Conservation (phyloP, 2,113 vertebrate species). For the Boulengeromyrus knoepffleri region DNA sequence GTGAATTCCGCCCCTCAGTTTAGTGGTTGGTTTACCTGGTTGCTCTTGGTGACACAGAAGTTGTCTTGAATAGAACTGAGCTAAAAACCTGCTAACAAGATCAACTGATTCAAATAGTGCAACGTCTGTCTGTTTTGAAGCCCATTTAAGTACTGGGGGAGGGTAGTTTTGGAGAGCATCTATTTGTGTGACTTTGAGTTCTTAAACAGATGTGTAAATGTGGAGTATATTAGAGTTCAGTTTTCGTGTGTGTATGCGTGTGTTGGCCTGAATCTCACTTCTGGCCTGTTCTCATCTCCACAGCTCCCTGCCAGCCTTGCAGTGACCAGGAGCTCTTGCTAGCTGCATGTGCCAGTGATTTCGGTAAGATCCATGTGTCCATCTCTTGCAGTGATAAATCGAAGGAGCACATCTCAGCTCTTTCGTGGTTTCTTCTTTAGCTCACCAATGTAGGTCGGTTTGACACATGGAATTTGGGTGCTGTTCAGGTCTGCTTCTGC, state of each 20-base stretch:
- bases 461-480: background rate
- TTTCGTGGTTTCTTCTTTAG: background rate
- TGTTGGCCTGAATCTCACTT: background rate
- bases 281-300: background rate
- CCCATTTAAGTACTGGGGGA: background rate
- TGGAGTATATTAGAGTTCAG: background rate
- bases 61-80: background rate
- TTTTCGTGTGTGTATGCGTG: background rate
- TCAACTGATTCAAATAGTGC: background rate
- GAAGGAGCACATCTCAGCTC: background rate
- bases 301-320: constrained; percentile 87
- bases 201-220: background rate
- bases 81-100: background rate
- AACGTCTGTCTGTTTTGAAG: background rate
- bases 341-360: constrained; percentile 89
- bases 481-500: background rate
- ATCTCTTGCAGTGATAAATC: background rate
- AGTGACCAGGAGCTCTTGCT: constrained; percentile 81
- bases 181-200: background rate
- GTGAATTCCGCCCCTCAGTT: background rate
- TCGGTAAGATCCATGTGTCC: constrained; percentile 67
- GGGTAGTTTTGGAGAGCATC: background rate
- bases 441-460: background rate
- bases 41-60: background rate
- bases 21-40: background rate